A percentile compares a stretch with the other conserved stretches of the same genome.
phyloP scores from a whole-genome alignment of 1,140 invertebrate species.

The Daktulosphaira vitifoliae region DNA sequence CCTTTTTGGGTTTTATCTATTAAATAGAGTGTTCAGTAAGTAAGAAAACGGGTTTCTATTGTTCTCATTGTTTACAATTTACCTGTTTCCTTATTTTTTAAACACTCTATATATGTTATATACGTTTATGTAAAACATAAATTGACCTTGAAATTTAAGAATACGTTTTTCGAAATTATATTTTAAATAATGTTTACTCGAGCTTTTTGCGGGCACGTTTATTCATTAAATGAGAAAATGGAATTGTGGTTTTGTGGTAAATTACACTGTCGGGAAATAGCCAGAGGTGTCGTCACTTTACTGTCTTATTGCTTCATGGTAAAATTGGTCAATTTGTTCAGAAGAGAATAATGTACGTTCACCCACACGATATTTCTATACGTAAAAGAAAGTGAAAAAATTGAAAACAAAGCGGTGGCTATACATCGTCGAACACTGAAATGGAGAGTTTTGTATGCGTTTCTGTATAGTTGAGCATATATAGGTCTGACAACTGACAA shows the following conservation, averaged over 20 bases:
- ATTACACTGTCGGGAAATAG: background rate
- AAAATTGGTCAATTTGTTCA: constrained; percentile 31
- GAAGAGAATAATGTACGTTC: background rate
- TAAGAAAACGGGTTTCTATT: no score
- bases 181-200: no score
- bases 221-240: background rate
- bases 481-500: constrained; percentile 20
- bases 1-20: no score
- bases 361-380: no score
- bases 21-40: no score
- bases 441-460: background rate
- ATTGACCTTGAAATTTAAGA: no score
- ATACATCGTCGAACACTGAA: constrained; percentile 5
- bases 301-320: constrained; percentile 9
- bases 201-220: background rate
- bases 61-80: no score
- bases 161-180: no score
- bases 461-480: constrained; percentile 7
- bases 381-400: background rate
- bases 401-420: constrained; percentile 26
- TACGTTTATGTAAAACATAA: no score
- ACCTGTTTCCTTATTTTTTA: no score
- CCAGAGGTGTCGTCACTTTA: background rate
- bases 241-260: background rate
- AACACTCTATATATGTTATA: no score